These are phyloP conservation scores for Myripristis murdjan DNA, from an alignment of 2,797 vertebrate species.

Conservation along the genomic window DNA sequence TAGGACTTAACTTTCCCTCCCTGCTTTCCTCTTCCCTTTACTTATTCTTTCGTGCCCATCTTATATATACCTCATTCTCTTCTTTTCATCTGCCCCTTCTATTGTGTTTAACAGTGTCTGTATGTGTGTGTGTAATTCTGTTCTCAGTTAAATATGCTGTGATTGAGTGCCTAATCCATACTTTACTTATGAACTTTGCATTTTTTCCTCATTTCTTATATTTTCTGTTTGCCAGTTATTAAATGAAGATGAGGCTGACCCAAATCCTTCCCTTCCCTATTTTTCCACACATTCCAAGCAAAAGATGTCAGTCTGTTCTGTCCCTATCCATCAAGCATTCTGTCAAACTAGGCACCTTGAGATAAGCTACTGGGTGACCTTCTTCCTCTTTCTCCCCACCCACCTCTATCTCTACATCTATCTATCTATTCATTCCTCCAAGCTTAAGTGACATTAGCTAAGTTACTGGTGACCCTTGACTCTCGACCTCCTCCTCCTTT, in stretches of 20 bases:
- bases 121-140: neutral
- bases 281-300: conserved; percentile 38
- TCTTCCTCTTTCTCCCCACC: conserved; percentile 27
- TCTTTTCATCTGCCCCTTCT: neutral
- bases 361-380: conserved; percentile 62
- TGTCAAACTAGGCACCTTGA: conserved; percentile 35
- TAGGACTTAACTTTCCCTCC: neutral
- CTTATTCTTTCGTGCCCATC: neutral
- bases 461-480: neutral
- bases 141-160: neutral
- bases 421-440: conserved; percentile 12
- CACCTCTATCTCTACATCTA: conserved; percentile 47
- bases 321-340: conserved; percentile 41
- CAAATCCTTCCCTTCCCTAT: conserved; percentile 2
- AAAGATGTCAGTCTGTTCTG: conserved; percentile 19
- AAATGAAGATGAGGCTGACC: conserved; percentile 18
- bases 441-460: conserved; percentile 16
- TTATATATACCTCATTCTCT: neutral
- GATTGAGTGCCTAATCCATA: neutral
- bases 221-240: neutral
- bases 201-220: too few species aligned
- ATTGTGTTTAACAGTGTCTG: neutral
- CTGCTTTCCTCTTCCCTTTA: neutral
- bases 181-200: neutral
- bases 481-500: neutral